Conservation (phyloP, 2,113 vertebrate species). For the Nannobrachium achirus region DNA sequence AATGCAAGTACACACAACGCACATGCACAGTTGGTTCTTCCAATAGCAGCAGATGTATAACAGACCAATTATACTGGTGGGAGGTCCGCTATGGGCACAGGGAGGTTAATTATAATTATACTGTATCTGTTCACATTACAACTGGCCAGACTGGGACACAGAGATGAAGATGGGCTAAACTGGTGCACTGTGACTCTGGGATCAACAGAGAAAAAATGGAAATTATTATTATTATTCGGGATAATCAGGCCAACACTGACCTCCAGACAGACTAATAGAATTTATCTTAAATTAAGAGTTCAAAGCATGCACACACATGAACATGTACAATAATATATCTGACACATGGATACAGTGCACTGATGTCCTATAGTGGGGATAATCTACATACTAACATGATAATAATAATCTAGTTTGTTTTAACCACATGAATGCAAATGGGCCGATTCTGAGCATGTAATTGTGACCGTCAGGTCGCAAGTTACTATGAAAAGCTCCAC, state of each 20-base stretch:
- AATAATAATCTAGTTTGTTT: too few relatives aligned
- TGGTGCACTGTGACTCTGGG: slow-evolving; percentile 10
- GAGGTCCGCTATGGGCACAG: slow-evolving; percentile 24
- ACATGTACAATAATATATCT: background rate
- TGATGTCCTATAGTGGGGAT: too few relatives aligned
- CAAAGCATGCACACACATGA: background rate
- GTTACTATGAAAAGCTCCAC: too few relatives aligned
- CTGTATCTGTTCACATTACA: slow-evolving; percentile 43
- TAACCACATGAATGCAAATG: too few relatives aligned
- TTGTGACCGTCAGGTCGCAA: too few relatives aligned
- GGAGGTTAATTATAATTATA: slow-evolving; percentile 57
- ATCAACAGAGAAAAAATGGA: slow-evolving; percentile 15
- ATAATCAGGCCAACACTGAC: slow-evolving; percentile 16
- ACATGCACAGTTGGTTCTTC: slow-evolving; percentile 7
- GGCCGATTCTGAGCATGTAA: too few relatives aligned
- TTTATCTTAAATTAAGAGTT: slow-evolving; percentile 32
- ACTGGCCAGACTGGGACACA: slow-evolving; percentile 23
- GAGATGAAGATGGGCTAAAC: slow-evolving; percentile 9
- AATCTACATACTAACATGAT: too few relatives aligned
- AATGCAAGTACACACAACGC: background rate
- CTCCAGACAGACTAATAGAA: slow-evolving; percentile 13
- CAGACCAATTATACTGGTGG: slow-evolving; percentile 58
- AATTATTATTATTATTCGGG: slow-evolving; percentile 27
- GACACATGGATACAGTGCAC: too few relatives aligned
- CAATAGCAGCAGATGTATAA: slow-evolving; percentile 55